Percentiles rank a stretch among this genome's conserved stretches.
Evolutionary conservation across 1,140 invertebrate species (phyloP).

Genomic region (Temnothorax longispinosus): DNA sequence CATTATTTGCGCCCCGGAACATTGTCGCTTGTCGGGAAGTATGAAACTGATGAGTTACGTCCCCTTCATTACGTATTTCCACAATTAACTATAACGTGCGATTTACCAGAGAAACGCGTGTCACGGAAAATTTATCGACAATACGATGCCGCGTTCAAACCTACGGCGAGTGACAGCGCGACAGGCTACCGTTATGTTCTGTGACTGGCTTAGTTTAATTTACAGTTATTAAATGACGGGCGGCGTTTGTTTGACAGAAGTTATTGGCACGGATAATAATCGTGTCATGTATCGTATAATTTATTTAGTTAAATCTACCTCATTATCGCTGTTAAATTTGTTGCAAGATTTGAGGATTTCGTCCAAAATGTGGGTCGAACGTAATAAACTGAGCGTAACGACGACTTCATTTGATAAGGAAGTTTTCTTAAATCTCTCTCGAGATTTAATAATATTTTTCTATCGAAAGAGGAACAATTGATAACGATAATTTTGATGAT

Average conservation of each 20-base stretch:
- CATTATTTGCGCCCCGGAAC: background rate
- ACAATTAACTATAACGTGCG: background rate
- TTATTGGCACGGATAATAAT: slow-evolving; percentile 15
- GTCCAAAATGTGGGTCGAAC: background rate
- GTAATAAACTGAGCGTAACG: background rate
- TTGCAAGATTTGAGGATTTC: background rate
- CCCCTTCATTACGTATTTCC: background rate
- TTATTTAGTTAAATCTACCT: slow-evolving; percentile 6
- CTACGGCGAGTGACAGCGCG: slow-evolving; percentile 1
- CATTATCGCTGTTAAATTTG: slow-evolving; percentile 8
- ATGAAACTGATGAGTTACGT: slow-evolving; percentile 12
- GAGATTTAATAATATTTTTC: background rate
- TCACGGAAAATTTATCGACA: slow-evolving; percentile 34
- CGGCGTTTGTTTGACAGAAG: background rate
- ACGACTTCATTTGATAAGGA: background rate
- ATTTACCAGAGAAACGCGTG: slow-evolving; percentile 21
- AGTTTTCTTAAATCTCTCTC: background rate
- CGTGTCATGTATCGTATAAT: background rate
- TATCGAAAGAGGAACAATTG: background rate
- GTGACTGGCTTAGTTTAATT: slow-evolving; percentile 34
- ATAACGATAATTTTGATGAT: background rate
- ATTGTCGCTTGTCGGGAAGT: background rate
- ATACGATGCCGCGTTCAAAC: slow-evolving; percentile 6
- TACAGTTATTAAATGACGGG: slow-evolving; percentile 25
- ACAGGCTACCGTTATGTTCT: background rate